Percentiles rank a stretch among this genome's conserved stretches.
phyloP scores from a whole-genome alignment of 2,888 invertebrate genomes.

The Empis livida region DNA sequence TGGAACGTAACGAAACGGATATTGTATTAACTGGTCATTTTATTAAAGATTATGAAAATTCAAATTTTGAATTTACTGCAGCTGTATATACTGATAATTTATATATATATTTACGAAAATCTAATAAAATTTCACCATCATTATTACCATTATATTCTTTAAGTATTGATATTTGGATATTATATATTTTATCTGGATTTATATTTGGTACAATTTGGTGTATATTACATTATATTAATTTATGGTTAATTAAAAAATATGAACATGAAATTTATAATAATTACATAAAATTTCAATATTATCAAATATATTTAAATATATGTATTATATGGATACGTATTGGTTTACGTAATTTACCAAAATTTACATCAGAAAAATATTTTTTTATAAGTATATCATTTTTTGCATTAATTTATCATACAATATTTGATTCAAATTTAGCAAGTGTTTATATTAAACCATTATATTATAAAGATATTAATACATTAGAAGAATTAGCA shows the following conservation, averaged over 20 bases:
- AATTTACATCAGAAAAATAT: conserved; percentile 29
- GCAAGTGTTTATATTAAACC: conserved; percentile 34
- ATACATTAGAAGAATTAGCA: conserved; percentile 30
- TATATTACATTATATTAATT: conserved; percentile 7
- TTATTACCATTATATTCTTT: conserved; percentile 32
- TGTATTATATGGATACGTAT: conserved; percentile 31
- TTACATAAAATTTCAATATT: conserved; percentile 1
- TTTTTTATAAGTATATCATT: conserved; percentile 30
- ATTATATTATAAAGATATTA: conserved; percentile 31
- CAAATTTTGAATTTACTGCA: conserved; percentile 28
- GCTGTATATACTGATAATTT: conserved; percentile 32
- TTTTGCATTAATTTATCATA: conserved; percentile 33
- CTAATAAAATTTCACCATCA: conserved; percentile 31
- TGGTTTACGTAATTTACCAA: conserved; percentile 27
- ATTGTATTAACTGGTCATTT: conserved; percentile 33
- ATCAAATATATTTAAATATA: conserved; percentile 26
- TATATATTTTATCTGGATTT: conserved; percentile 23
- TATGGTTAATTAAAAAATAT: neutral
- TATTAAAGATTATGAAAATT: conserved; percentile 33
- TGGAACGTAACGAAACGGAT: conserved; percentile 28
- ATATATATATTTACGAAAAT: conserved; percentile 34
- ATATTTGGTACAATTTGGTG: conserved; percentile 8
- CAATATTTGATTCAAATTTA: conserved; percentile 34
- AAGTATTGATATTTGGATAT: conserved; percentile 27
- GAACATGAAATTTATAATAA: conserved; percentile 10